Base-by-base conservation (phyloP, 2,113 vertebrate species). In the Vidua macroura region DNA sequence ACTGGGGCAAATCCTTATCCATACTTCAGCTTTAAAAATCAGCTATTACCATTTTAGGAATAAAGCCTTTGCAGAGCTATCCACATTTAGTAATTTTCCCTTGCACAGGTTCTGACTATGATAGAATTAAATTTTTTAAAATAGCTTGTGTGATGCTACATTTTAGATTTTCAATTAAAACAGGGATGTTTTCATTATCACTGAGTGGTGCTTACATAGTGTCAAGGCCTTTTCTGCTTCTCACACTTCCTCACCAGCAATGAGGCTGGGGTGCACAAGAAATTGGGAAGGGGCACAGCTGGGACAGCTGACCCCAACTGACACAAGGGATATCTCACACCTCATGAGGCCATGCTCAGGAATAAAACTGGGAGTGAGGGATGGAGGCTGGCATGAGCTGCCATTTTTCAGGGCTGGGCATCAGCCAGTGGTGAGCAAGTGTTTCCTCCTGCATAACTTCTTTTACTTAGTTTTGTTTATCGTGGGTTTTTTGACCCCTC, bases 401-500 rank as follows among this genome's bases (percentile, higher is more conserved):
- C 58, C 4, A 2, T 46, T 58, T 33, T 44, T 63, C 35, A 35
- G 31, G 25, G 13, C 23, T 67, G 27, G 43, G 16, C n/a, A 58
- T 52, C 3, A 3, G 12, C 51, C 0, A 0, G 8, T 44, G 7
- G 18, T 53, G 12, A 88, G 35, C 35, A 35, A 35, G 8, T 43
- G 7, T 58, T 80, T 80, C 31, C 37, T 72, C 72, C 68, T 25
- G 43, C 20, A 85, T 48, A 25, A 31, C 21, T 44, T 78, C 27
- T 49, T 64, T 56, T 21, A 64, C 28, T 49, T 64, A 2, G 2
- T n/a, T 74, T 91, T 55, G 14, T 72, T 83, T 85, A 17, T 23
- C 35, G 15, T 23, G 22, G 19, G 12, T 0, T 11, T 51, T 39
- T 33, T 19, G 0, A 0, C 3, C 17, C 9, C 10, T 8, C 8